Conservation (phyloP, 2,113 vertebrate genomes). For the Perccottus glenii region DNA sequence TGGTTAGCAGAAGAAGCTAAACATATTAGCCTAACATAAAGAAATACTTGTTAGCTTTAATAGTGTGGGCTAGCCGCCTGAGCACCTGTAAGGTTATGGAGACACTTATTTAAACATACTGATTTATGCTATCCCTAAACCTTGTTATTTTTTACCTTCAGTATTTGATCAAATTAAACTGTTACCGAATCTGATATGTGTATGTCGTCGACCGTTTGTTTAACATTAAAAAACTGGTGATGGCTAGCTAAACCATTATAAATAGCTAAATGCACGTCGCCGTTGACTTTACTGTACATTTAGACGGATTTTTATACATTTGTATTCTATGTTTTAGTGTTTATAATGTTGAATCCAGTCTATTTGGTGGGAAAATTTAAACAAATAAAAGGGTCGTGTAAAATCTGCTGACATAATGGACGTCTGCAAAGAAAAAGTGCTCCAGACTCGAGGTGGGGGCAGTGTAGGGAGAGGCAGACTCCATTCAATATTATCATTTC, state of each 20-base stretch:
- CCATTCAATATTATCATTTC: slow-evolving; percentile 44
- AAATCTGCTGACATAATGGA: slow-evolving; percentile 26
- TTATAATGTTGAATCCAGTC: too few species aligned
- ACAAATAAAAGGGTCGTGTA: neutral
- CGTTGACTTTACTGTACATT: too few species aligned
- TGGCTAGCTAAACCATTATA: too few species aligned
- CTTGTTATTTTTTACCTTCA: too few species aligned
- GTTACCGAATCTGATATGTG: too few species aligned
- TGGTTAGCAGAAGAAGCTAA: neutral
- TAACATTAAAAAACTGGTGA: too few species aligned
- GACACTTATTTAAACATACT: neutral
- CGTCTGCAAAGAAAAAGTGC: slow-evolving; percentile 38
- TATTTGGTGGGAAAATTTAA: too few species aligned
- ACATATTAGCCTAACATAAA: neutral
- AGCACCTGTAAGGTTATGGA: neutral
- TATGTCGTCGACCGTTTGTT: too few species aligned
- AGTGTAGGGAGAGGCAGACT: slow-evolving; percentile 25
- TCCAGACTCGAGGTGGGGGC: slow-evolving; percentile 46
- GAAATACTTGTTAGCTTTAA: slow-evolving; percentile 19
- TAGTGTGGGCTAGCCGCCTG: neutral
- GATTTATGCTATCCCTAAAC: neutral
- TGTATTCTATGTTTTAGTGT: neutral
- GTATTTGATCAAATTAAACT: too few species aligned
- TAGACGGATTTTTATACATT: neutral
- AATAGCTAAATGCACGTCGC: too few species aligned